Base-by-base conservation (phyloP, 92 coral and sea anemone genomes). In the Meandrina meandrites region DNA sequence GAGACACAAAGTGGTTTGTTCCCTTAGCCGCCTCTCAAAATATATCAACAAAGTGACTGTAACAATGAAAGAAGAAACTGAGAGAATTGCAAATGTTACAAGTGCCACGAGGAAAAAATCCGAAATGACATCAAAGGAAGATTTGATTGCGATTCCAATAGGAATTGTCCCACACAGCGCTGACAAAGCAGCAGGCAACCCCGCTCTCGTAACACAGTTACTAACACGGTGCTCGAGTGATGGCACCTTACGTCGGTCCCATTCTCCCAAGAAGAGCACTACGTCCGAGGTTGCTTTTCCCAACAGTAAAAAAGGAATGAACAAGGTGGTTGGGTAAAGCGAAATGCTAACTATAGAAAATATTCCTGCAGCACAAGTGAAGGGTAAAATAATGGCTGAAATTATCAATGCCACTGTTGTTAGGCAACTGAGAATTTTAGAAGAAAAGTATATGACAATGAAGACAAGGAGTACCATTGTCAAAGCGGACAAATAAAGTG, bases 81-180 rank as follows among this genome's bases (percentile, higher is more conserved):
- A 85, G 47, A 40, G 57, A 75, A 85, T 1, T 6, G 21, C 35
- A 85, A 76, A 76, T 16, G 90, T 58, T 21, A 85, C 82, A 27
- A 89, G 48, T 28, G 87, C 81, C 58, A 81, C n/a, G 18, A 75
- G 16, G 67, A 84, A 89, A 22, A 87, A 54, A 19, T 75, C 48
- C 7, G 84, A 72, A 36, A 89, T 85, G 3, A 88, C 92, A 62
- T 45, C 16, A 82, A 91, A 91, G 31, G 94, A 88, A 32, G 95
- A 93, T 45, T 76, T 57, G 42, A 88, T 75, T 13, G 90, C 85
- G 51, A 90, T 74, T 24, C 88, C 88, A 45, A 76, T 69, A 12
- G 84, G 71, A 30, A 76, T 66, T 28, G 70, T 35, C 21, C 71
- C 79, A 80, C 83, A 81, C 14, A 87, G 18, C 45, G 93, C 81